Conservation (phyloP, 2,113 vertebrate species). For the Phrynosoma platyrhinos region DNA sequence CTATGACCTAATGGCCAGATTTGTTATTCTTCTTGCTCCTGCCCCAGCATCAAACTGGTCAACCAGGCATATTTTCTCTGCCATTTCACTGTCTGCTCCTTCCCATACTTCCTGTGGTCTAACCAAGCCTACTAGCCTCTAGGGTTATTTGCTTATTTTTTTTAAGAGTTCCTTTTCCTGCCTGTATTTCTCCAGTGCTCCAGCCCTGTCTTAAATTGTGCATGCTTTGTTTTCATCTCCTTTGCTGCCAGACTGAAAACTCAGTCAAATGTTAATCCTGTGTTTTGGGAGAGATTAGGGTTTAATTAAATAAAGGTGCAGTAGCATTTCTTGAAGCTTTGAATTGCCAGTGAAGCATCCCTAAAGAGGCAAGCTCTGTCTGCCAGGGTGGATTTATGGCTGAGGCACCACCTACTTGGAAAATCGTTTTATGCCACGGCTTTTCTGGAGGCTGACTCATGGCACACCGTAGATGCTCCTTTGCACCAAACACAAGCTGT, state of each 20-base stretch:
- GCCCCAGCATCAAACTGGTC: fast-evolving
- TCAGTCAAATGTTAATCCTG: slow-evolving; percentile 10
- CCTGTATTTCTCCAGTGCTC: neutral
- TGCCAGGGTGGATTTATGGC: neutral
- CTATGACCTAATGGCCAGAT: neutral
- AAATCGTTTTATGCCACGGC: neutral
- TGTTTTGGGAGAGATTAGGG: neutral
- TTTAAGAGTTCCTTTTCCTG: slow-evolving; percentile 25
- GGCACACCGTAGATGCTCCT: neutral
- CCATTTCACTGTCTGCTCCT: fast-evolving
- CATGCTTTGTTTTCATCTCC: fast-evolving
- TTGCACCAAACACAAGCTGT: neutral
- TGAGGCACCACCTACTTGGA: neutral
- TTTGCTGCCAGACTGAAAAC: neutral
- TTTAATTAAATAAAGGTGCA: neutral
- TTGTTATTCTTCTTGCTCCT: fast-evolving
- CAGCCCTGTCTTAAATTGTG: neutral
- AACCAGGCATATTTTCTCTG: neutral
- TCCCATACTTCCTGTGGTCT: neutral
- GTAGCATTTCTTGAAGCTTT: neutral
- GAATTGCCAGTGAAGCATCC: slow-evolving; percentile 30
- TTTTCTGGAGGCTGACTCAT: neutral
- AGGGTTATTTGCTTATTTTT: slow-evolving; percentile 15
- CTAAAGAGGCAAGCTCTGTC: fast-evolving
- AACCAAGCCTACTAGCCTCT: neutral